phyloP scores from a whole-genome alignment of 2,797 vertebrate species.

The Lindbergichthys nudifrons region DNA sequence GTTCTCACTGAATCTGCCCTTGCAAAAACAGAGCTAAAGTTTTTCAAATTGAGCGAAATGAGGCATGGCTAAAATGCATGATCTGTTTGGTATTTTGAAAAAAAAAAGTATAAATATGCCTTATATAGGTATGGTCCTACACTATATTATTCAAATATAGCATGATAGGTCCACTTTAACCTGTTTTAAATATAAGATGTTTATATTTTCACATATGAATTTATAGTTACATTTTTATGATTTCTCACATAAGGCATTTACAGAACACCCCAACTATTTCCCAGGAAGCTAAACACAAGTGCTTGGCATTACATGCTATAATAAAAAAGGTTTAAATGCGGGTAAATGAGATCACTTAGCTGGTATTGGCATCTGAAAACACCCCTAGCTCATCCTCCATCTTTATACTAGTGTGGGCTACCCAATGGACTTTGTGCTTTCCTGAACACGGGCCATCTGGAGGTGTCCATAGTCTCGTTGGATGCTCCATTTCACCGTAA shows the following conservation, averaged over 20 bases:
- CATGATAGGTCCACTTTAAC: too few species aligned
- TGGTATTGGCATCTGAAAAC: conserved; percentile 57
- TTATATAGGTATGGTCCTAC: too few species aligned
- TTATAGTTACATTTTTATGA: conserved; percentile 51
- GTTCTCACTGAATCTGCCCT: too few species aligned
- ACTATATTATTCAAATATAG: too few species aligned
- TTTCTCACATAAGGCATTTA: conserved; percentile 54
- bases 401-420: conserved; percentile 56
- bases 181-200: conserved; percentile 18
- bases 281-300: conserved; percentile 33
- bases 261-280: conserved; percentile 48
- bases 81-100: too few species aligned
- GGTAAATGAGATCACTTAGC: conserved; percentile 67
- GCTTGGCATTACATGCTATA: conserved; percentile 43
- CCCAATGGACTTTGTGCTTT: conserved; percentile 72
- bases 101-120: too few species aligned
- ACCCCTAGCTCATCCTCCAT: conserved; percentile 59
- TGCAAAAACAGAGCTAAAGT: too few species aligned
- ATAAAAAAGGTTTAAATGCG: conserved; percentile 72
- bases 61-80: too few species aligned
- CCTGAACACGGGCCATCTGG: conserved; percentile 84
- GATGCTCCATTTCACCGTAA: conserved; percentile 84
- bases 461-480: conserved; percentile 73
- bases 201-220: conserved; percentile 31
- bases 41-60: too few species aligned